These are phyloP conservation scores for Turritopsis rubra DNA, from an alignment of 30 jellyfish, hydroid and myxozoan species.

Conservation along the genomic window DNA sequence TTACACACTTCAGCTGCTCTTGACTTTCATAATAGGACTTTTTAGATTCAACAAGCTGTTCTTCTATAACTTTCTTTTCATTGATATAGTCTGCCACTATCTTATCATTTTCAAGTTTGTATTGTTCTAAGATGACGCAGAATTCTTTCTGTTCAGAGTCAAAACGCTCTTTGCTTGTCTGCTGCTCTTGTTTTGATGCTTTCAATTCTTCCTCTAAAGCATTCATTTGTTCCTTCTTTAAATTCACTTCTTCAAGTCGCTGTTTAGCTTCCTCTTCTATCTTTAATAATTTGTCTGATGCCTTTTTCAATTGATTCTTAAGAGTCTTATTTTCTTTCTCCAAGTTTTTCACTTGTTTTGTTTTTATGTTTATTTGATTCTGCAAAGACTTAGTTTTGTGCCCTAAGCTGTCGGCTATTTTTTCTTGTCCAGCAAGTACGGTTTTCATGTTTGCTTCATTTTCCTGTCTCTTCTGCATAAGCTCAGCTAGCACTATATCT, in stretches of 20 bases:
- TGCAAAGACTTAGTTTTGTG: slow-evolving; percentile 51
- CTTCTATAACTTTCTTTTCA: slow-evolving; percentile 50
- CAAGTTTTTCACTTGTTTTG: slow-evolving; percentile 38
- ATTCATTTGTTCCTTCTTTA: slow-evolving; percentile 20
- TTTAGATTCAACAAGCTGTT: slow-evolving; percentile 25
- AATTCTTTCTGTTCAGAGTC: slow-evolving; percentile 56
- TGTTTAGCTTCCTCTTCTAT: slow-evolving; percentile 25
- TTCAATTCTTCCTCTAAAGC: slow-evolving; percentile 31
- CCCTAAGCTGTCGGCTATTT: slow-evolving; percentile 49
- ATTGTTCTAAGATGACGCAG: slow-evolving; percentile 77
- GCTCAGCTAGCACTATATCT: slow-evolving; percentile 27
- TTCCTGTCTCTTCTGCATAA: slow-evolving; percentile 25
- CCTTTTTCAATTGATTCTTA: slow-evolving; percentile 40
- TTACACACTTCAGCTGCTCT: background rate
- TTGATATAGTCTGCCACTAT: slow-evolving; percentile 61
- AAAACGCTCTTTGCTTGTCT: slow-evolving; percentile 33
- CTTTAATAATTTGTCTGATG: slow-evolving; percentile 37
- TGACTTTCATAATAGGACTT: background rate
- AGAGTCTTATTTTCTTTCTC: slow-evolving; percentile 63
- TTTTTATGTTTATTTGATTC: slow-evolving; percentile 40
- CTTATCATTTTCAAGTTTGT: slow-evolving; percentile 82
- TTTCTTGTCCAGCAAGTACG: slow-evolving; percentile 50
- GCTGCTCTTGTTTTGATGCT: slow-evolving; percentile 16
- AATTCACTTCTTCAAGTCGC: slow-evolving; percentile 23
- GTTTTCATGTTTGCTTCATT: slow-evolving; percentile 42